Percentiles rank a stretch among this genome's conserved stretches.
Evolutionary conservation across 2,113 vertebrate genomes (phyloP).

Genomic region (Spea multiplicata): DNA sequence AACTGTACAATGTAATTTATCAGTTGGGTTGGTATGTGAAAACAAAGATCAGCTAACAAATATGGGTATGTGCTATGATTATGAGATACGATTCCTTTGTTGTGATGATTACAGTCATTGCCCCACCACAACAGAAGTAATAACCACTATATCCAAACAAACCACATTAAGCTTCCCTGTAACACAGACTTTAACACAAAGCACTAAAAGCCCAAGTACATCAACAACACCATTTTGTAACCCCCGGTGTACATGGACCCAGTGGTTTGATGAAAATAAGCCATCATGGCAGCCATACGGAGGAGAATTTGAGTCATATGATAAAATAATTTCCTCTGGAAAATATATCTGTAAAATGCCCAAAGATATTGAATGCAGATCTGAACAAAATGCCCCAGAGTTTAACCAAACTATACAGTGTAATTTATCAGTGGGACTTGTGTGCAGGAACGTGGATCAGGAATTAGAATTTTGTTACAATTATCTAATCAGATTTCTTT

Average conservation of each 20-base stretch:
- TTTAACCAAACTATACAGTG: no score
- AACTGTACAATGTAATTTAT: conserved; percentile 52
- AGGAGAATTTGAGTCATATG: background rate
- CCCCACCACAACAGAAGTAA: background rate
- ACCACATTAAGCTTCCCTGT: background rate
- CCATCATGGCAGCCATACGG: background rate
- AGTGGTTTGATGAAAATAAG: conserved; percentile 9
- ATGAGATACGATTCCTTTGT: conserved; percentile 57
- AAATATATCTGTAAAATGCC: conserved; percentile 50
- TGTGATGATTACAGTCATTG: conserved; percentile 53
- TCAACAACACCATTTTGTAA: background rate
- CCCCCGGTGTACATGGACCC: background rate
- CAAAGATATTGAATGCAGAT: conserved; percentile 59
- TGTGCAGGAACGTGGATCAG: background rate
- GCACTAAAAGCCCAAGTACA: no score
- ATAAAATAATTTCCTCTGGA: background rate
- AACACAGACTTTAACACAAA: background rate
- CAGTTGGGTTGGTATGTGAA: conserved; percentile 58
- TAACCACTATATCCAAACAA: background rate
- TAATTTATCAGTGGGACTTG: no score
- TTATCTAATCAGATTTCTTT: conserved; percentile 59
- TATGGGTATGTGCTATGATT: conserved; percentile 61
- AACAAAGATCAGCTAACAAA: conserved; percentile 57
- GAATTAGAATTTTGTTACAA: conserved; percentile 58
- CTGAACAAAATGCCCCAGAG: conserved; percentile 6